These are phyloP conservation scores for Clitarchus hookeri DNA, from an alignment of 2,888 invertebrate genomes.

Conservation along the genomic window DNA sequence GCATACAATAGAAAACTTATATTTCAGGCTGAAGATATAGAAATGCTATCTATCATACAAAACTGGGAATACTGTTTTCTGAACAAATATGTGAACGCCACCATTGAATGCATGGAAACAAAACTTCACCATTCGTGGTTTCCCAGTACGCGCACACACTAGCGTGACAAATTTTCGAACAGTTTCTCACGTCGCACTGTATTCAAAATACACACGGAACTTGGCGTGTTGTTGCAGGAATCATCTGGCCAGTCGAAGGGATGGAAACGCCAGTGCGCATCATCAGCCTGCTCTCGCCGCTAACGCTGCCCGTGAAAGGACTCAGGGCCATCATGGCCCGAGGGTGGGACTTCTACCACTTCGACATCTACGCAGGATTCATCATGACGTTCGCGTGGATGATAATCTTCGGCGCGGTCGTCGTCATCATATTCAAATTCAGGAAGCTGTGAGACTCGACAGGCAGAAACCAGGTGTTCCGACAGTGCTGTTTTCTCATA, in stretches of 20 bases:
- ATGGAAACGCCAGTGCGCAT: neutral
- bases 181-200: too few relatives aligned
- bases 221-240: neutral
- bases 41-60: too few relatives aligned
- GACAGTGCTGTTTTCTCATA: too few relatives aligned
- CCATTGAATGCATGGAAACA: too few relatives aligned
- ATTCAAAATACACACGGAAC: too few relatives aligned
- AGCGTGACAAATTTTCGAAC: too few relatives aligned
- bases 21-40: too few relatives aligned
- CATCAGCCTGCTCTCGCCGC: neutral
- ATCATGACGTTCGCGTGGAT: neutral
- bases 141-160: too few relatives aligned
- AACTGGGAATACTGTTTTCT: too few relatives aligned
- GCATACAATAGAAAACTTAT: too few relatives aligned
- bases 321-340: neutral
- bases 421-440: neutral
- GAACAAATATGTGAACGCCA: too few relatives aligned
- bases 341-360: neutral
- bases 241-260: neutral
- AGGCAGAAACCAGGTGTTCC: neutral
- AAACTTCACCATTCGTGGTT: too few relatives aligned
- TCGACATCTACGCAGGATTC: neutral
- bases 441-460: neutral
- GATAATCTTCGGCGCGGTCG: neutral
- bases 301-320: neutral